Base-by-base conservation (phyloP, 2,797 vertebrate species). In the Gallinago solitaria region DNA sequence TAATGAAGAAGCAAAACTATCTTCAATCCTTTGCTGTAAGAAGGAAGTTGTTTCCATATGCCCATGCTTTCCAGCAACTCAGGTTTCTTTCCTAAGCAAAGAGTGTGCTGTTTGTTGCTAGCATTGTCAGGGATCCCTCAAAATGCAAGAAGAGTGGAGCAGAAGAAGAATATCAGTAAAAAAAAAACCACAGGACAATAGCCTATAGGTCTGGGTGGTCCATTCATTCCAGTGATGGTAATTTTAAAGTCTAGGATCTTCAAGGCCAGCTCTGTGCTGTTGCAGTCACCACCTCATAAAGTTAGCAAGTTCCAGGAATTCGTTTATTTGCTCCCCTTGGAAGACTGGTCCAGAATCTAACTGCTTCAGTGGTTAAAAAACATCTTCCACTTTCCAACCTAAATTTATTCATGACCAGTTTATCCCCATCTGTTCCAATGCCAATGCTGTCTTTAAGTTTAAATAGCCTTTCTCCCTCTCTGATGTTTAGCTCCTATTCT, bases 401-500 rank as follows among this genome's bases (percentile, higher is more conserved):
- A 85, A 90, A 88, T 90, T 92, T 94, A 88, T 90, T 90, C 87
- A 82, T 39, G 83, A 90, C 87, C 83, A 85, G 90, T 95, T 92
- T 90, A 94, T 94, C 87, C 90, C 76, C 76, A 70, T 79, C 80
- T 94, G 92, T 65, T 77, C 79, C 8, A 0, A 60, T 61, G 92
- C 86, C 94, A 95, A 17, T 0, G 2, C 59, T 79, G 83, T 85
- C 70, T 82, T 90, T 67, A 88, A 56, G 63, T 90, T 90, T 82
- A 87, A 92, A 90, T 88, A 94, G 63, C 67, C 78, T 74, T 84
- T 79, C 61, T 92, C 80, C 56, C 80, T 88, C 70, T 81, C 76
- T 41, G 33, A 16, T 90, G 76, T 78, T 78, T 18, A 87, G 61
- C 61, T 90, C 48, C 50, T 25, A 4, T 41, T 87, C 79, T 90